Evolutionary conservation across 2,888 invertebrate species (phyloP), one percentile per base, ranked within the genome.

Genomic region (Drosophila kuntzei): DNA sequence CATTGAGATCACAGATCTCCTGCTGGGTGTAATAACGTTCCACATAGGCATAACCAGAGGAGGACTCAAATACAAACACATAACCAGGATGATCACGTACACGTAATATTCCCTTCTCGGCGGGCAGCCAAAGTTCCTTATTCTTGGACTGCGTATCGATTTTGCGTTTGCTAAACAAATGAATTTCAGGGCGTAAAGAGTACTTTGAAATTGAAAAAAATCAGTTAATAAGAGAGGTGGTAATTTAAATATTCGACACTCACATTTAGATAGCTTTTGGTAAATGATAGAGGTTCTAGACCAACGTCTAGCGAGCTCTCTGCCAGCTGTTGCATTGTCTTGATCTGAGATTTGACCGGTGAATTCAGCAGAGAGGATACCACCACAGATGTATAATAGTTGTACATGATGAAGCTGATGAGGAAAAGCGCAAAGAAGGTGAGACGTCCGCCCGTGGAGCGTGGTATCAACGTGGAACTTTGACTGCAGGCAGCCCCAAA

Each of bases 381-480:
- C 61, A 95, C 94, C 79, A 94, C 93, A 0, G 95, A 95, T 0
- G 95, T 94, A 80, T 94, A 95, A 12, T 94, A 94, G 12, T 94
- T 94, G 80, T 94, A 95, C 57, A 95, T 90, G 60, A 94, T 92
- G 78, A 93, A 93, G 3, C 93, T 90, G 5, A 91, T 83, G 2
- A 90, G 55, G 1, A 90, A 77, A 1, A 92, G 61, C 0, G 85
- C 72, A 7, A 91, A 79, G 34, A 90, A 90, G 0, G 75, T 84
- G 22, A 90, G 53, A 29, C 93, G 90, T 3, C 94, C 94, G 0
- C 93, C 90, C 8, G 78, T 81, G 36, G 93, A 93, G 41, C 80
- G 88, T 0, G 93, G 93, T 67, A 93, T 91, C 0, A 91, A 72
- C 3, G 91, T 87, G 1, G 91, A 91, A 11, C 93, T 93, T 78